Conservation (phyloP, 1,140 invertebrate species). For the Heliconius eleuchia region DNA sequence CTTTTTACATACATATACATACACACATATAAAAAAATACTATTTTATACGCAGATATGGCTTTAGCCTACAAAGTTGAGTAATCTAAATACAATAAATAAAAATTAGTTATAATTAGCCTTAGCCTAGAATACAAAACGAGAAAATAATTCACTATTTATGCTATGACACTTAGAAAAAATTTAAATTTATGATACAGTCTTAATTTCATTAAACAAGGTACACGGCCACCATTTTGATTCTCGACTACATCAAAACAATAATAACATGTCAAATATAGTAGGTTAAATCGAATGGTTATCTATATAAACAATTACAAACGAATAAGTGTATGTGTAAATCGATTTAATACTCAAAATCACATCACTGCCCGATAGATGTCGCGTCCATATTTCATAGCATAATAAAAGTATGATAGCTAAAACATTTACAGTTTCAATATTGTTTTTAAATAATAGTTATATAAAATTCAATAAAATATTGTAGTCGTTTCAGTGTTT, state of each 20-base stretch:
- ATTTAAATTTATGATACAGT: constrained; percentile 14
- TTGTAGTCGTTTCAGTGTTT: too few relatives aligned
- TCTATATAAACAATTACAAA: neutral
- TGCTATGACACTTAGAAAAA: constrained; percentile 12
- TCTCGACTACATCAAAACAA: neutral
- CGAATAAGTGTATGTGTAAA: neutral
- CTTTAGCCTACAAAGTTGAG: constrained; percentile 1
- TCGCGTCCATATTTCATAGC: neutral
- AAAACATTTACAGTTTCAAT: neutral
- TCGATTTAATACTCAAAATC: neutral
- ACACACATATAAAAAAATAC: neutral
- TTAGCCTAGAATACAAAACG: constrained; percentile 10
- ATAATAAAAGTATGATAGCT: neutral
- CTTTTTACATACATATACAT: constrained; percentile 2
- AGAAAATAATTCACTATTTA: constrained; percentile 5
- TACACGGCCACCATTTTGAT: constrained; percentile 9
- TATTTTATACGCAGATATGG: constrained; percentile 5
- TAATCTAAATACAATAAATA: constrained; percentile 12
- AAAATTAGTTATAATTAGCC: neutral
- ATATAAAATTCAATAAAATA: too few relatives aligned
- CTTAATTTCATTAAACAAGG: constrained; percentile 14
- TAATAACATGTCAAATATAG: neutral
- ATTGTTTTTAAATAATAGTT: neutral
- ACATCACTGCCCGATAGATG: neutral
- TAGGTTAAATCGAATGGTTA: neutral